Percentiles rank a stretch among this genome's conserved stretches.
Evolutionary conservation across 2,113 vertebrate species (phyloP).

Genomic region (Coryphaenoides rupestris): DNA sequence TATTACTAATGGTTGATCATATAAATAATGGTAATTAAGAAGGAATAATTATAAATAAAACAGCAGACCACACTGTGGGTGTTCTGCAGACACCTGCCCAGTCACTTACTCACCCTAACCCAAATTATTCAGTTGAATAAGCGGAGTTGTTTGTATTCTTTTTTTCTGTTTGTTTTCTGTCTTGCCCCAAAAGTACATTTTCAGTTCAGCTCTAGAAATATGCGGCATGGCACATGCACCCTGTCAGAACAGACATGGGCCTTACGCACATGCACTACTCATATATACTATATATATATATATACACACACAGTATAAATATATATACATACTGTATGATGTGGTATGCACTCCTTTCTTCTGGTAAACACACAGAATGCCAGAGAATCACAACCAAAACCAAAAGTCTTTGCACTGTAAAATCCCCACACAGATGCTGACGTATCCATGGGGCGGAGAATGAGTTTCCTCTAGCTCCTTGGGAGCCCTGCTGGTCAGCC

Average conservation of each 20-base stretch:
- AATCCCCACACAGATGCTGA: constrained; percentile 9
- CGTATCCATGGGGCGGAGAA: constrained; percentile 33
- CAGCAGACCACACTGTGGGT: too few relatives aligned
- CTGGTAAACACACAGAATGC: constrained; percentile 51
- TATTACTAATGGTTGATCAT: too few relatives aligned
- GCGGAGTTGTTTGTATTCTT: constrained; percentile 40
- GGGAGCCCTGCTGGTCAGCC: neutral
- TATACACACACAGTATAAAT: too few relatives aligned
- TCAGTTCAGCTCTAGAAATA: constrained; percentile 54
- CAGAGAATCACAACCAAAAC: neutral
- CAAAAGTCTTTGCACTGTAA: constrained; percentile 29
- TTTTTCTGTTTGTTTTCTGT: constrained; percentile 13
- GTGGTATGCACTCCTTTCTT: constrained; percentile 53
- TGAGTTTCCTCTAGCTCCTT: constrained; percentile 30
- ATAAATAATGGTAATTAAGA: too few relatives aligned
- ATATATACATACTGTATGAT: too few relatives aligned
- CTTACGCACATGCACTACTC: constrained; percentile 62
- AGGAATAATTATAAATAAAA: too few relatives aligned
- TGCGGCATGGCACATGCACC: constrained; percentile 31
- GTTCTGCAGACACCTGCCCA: too few relatives aligned
- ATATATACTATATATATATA: too few relatives aligned
- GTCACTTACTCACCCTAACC: too few relatives aligned
- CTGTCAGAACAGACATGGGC: constrained; percentile 50
- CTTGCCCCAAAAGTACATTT: constrained; percentile 43
- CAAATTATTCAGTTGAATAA: too few relatives aligned